Percentiles rank a stretch among this genome's conserved stretches.
phyloP scores from a whole-genome alignment of 2,888 invertebrate species.

The Polydrusus pterygomalis region DNA sequence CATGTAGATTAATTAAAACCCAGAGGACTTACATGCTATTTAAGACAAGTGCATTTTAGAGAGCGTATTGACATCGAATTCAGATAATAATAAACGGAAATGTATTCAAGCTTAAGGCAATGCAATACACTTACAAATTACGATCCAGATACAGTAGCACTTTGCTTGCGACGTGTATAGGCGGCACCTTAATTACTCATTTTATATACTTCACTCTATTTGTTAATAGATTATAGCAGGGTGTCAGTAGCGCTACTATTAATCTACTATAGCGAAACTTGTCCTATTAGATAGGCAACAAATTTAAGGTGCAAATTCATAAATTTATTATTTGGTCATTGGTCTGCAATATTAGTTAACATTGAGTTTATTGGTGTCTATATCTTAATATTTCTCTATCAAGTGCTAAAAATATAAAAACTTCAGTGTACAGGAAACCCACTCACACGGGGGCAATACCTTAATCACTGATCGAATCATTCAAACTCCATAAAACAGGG shows the following conservation, averaged over 20 bases:
- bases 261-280: not conserved
- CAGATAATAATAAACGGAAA: constrained; percentile 68
- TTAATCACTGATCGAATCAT: no score
- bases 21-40: constrained; percentile 38
- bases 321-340: not conserved
- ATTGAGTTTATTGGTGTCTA: no score
- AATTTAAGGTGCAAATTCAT: not conserved
- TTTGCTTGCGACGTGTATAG: constrained; percentile 69
- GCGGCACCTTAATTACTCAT: constrained; percentile 71
- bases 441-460: no score
- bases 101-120: constrained; percentile 68
- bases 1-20: constrained; percentile 22
- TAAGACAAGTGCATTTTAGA: constrained; percentile 53
- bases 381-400: no score
- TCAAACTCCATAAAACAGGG: no score
- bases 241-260: constrained; percentile 36
- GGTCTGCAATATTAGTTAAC: not conserved
- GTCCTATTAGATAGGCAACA: not conserved
- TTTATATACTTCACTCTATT: constrained; percentile 69
- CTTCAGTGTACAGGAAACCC: no score
- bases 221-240: constrained; percentile 67
- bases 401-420: no score
- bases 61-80: constrained; percentile 52
- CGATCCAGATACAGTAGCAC: constrained; percentile 72
- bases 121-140: constrained; percentile 71